Evolutionary conservation across 2,797 vertebrate genomes (phyloP).

Genomic region (Lacerta viridis): DNA sequence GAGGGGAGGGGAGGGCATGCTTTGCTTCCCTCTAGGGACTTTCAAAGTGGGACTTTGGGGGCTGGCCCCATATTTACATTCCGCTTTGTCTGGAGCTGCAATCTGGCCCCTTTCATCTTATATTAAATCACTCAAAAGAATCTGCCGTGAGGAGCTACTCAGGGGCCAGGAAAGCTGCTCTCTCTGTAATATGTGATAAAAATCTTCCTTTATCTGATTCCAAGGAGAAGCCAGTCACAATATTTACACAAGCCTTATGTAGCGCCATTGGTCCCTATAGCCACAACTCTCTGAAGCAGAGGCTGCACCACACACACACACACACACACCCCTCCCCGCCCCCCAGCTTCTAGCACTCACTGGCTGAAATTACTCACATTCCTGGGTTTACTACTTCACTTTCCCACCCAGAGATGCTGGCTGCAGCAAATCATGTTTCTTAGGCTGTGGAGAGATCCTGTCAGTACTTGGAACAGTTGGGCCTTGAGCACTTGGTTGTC

Average conservation of each 20-base stretch:
- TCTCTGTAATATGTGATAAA: conserved; percentile 71
- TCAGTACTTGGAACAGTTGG: fast-evolving
- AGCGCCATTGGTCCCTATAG: background rate
- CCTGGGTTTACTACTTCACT: background rate
- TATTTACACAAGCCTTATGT: conserved; percentile 44
- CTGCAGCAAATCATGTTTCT: background rate
- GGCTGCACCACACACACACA: background rate
- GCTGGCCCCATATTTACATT: background rate
- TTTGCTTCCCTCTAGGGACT: conserved; percentile 4
- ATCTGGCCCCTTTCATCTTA: conserved; percentile 63
- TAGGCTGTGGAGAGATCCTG: background rate
- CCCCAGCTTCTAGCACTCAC: background rate
- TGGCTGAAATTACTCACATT: background rate
- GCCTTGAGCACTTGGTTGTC: background rate
- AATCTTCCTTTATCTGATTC: conserved; percentile 63
- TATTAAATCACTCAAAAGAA: conserved; percentile 65
- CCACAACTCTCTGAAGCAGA: background rate
- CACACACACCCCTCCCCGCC: background rate
- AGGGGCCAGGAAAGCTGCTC: conserved; percentile 47
- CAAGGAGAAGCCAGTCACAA: conserved; percentile 63
- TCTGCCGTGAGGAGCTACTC: conserved; percentile 52
- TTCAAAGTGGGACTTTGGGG: background rate
- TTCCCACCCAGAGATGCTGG: background rate
- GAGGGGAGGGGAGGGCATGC: background rate
- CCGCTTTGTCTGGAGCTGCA: conserved; percentile 41